These are phyloP conservation scores for Leptinotarsa rubiginosa DNA, from an alignment of 2,888 invertebrate genomes.

Conservation along the genomic window DNA sequence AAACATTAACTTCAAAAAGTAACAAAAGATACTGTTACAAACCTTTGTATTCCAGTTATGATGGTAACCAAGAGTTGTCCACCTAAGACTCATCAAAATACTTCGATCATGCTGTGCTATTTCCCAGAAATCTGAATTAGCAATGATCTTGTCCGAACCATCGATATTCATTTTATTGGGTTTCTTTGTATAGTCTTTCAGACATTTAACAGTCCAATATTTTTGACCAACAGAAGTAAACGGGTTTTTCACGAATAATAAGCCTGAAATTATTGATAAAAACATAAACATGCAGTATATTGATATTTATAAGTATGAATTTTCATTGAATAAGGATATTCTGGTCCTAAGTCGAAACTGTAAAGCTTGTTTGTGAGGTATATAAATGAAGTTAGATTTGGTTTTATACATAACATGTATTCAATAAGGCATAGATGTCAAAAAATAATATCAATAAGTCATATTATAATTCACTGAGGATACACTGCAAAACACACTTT, in stretches of 20 bases:
- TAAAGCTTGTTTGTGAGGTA: no score
- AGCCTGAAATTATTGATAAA: conserved; percentile 69
- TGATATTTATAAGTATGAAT: no score
- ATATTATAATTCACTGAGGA: no score
- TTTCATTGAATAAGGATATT: no score
- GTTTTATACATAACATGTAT: no score
- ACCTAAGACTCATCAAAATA: conserved; percentile 75
- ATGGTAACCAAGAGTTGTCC: conserved; percentile 97
- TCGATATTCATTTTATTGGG: conserved; percentile 81
- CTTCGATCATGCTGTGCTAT: conserved; percentile 65
- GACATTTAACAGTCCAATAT: conserved; percentile 84
- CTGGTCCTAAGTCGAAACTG: no score
- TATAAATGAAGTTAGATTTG: no score
- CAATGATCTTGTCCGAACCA: conserved; percentile 63
- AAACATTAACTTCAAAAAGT: not conserved
- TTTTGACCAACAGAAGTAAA: conserved; percentile 82
- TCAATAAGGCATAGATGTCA: no score
- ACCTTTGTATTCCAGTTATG: conserved; percentile 98
- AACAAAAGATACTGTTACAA: conserved; percentile 54
- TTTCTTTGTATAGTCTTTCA: conserved; percentile 80
- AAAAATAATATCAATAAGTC: no score
- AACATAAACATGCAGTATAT: not conserved
- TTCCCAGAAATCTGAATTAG: conserved; percentile 75
- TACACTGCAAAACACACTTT: no score
- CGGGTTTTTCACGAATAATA: conserved; percentile 85